A percentile compares a stretch with the other conserved stretches of the same genome.
Evolutionary conservation across 2,797 vertebrate species (phyloP).

Genomic region (Halcyon badia): DNA sequence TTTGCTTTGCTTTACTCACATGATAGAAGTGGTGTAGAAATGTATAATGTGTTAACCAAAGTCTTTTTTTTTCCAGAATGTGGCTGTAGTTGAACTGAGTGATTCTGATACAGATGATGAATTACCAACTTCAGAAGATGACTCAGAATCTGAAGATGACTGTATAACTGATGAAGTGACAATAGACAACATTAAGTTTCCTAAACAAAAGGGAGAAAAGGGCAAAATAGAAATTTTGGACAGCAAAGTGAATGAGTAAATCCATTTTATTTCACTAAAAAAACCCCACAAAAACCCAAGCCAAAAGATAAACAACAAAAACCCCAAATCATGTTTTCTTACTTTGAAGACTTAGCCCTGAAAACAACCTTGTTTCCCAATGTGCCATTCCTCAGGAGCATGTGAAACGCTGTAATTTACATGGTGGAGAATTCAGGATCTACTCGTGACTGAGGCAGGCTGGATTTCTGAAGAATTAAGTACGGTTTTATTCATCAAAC

Average conservation of each 20-base stretch:
- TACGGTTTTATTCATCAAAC: background rate
- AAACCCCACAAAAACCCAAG: background rate
- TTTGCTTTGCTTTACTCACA: background rate
- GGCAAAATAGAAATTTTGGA: constrained; percentile 87
- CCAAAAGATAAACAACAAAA: background rate
- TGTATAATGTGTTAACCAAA: background rate
- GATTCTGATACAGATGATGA: constrained; percentile 81
- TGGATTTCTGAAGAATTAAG: background rate
- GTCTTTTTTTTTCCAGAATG: constrained; percentile 80
- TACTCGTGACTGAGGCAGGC: background rate
- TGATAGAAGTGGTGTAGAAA: background rate
- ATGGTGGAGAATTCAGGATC: background rate
- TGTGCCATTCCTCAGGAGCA: background rate
- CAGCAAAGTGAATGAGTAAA: constrained; percentile 55
- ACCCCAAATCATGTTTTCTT: background rate
- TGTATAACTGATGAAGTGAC: constrained; percentile 74
- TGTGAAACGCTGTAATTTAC: background rate
- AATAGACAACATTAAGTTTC: constrained; percentile 86
- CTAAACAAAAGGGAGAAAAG: constrained; percentile 78
- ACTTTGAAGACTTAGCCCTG: background rate
- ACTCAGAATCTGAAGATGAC: constrained; percentile 79
- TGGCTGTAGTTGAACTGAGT: constrained; percentile 89
- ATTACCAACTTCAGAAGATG: constrained; percentile 54
- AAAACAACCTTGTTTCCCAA: background rate
- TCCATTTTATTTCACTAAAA: background rate